Conservation (phyloP, 2,797 vertebrate species). For the Sternotherus odoratus region DNA sequence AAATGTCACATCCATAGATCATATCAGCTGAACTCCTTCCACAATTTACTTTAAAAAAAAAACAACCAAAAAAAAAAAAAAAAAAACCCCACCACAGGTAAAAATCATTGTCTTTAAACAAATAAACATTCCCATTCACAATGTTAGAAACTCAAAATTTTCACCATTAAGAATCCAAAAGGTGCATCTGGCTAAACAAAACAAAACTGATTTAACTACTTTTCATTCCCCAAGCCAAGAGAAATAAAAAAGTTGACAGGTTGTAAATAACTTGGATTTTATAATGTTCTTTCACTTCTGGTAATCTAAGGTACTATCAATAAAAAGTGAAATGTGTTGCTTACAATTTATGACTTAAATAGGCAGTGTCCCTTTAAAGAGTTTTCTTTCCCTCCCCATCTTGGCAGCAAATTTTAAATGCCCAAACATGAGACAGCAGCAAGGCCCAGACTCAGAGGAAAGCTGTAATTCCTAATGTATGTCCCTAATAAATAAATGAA, state of each 20-base stretch:
- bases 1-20: background rate
- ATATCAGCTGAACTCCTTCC: background rate
- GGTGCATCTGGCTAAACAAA: background rate
- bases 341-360: background rate
- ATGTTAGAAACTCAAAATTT: background rate
- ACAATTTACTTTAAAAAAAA: background rate
- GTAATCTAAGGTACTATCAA: accelerated
- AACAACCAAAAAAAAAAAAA: no score
- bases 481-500: background rate
- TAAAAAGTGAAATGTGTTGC: background rate
- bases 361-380: background rate
- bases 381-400: background rate
- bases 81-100: no score
- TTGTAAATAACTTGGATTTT: background rate
- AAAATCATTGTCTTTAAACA: background rate
- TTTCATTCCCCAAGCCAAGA: background rate
- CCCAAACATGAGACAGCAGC: background rate
- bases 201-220: background rate
- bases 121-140: background rate
- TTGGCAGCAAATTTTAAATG: background rate
- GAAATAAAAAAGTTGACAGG: background rate
- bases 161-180: background rate
- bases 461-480: background rate
- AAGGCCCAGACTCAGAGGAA: background rate
- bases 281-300: background rate